These are phyloP conservation scores for Contarinia nasturtii DNA, from an alignment of 1,140 invertebrate species.

Conservation along the genomic window DNA sequence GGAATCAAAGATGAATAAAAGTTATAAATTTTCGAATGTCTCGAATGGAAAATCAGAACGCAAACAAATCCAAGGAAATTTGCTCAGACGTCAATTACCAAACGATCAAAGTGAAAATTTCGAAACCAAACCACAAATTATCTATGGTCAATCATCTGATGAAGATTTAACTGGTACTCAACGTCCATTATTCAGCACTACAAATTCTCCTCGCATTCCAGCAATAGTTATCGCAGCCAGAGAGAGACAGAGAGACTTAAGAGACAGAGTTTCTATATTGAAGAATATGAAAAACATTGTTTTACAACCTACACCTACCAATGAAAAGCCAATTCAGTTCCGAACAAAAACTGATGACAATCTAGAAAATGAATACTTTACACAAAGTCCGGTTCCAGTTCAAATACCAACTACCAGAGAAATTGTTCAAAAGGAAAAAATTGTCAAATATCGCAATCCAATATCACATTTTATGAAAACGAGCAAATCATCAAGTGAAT, in stretches of 20 bases:
- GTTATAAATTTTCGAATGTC: too few relatives aligned
- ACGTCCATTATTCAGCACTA: slow-evolving; percentile 43
- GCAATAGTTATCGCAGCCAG: slow-evolving; percentile 13
- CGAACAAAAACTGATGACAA: slow-evolving; percentile 6
- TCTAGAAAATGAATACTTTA: slow-evolving; percentile 8
- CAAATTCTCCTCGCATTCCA: slow-evolving; percentile 24
- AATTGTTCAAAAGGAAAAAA: too few relatives aligned
- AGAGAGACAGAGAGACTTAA: too few relatives aligned
- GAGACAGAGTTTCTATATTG: slow-evolving; percentile 15
- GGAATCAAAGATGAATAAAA: slow-evolving; percentile 6
- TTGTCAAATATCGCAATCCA: too few relatives aligned
- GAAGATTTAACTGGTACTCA: slow-evolving; percentile 40
- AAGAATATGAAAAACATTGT: slow-evolving; percentile 15
- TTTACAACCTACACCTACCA: too few relatives aligned
- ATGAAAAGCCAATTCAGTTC: too few relatives aligned
- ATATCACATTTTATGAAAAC: too few relatives aligned
- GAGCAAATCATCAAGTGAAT: too few relatives aligned
- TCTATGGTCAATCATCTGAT: slow-evolving; percentile 24
- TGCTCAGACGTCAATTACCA: slow-evolving; percentile 33
- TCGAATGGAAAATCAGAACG: slow-evolving; percentile 15
- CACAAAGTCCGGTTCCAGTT: slow-evolving; percentile 12
- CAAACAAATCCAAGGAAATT: slow-evolving; percentile 22
- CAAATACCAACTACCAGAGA: slow-evolving; percentile 15
- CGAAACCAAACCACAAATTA: slow-evolving; percentile 25
- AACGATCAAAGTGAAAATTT: slow-evolving; percentile 24